A percentile compares a stretch with the other conserved stretches of the same genome.
phyloP scores from a whole-genome alignment of 2,888 invertebrate species.

The Pyralis farinalis region DNA sequence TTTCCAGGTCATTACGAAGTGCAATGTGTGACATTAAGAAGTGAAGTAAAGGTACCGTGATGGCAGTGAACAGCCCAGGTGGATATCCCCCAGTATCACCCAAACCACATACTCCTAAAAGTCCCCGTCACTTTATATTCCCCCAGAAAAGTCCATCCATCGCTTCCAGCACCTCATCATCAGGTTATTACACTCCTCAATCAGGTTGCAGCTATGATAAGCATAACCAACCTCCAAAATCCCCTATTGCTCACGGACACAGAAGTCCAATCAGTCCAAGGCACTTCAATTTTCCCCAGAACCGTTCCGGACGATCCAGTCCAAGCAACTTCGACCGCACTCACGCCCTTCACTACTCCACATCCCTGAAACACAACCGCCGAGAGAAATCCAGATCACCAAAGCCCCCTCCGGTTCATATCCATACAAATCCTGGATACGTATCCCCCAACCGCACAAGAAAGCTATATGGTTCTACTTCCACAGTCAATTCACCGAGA shows the following conservation, averaged over 20 bases:
- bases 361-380: constrained; percentile 64
- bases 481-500: constrained; percentile 67
- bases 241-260: constrained; percentile 77
- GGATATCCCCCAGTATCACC: constrained; percentile 80
- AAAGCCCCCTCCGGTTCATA: constrained; percentile 78
- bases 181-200: constrained; percentile 79
- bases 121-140: constrained; percentile 78
- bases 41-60: constrained; percentile 43
- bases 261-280: constrained; percentile 82
- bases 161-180: constrained; percentile 75
- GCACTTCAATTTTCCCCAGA: constrained; percentile 81
- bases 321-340: constrained; percentile 58
- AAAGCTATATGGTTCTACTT: constrained; percentile 65
- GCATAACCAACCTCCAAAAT: constrained; percentile 67
- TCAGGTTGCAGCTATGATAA: constrained; percentile 75
- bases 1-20: constrained; percentile 50
- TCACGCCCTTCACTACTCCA: constrained; percentile 56
- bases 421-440: constrained; percentile 83
- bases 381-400: constrained; percentile 70
- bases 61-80: constrained; percentile 82
- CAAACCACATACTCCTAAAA: constrained; percentile 76
- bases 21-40: constrained; percentile 43
- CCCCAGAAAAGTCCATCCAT: constrained; percentile 78
- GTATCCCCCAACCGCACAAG: constrained; percentile 74
- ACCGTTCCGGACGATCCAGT: constrained; percentile 67